Evolutionary conservation across 2,797 vertebrate species (phyloP).

Genomic region (Pygocentrus nattereri): DNA sequence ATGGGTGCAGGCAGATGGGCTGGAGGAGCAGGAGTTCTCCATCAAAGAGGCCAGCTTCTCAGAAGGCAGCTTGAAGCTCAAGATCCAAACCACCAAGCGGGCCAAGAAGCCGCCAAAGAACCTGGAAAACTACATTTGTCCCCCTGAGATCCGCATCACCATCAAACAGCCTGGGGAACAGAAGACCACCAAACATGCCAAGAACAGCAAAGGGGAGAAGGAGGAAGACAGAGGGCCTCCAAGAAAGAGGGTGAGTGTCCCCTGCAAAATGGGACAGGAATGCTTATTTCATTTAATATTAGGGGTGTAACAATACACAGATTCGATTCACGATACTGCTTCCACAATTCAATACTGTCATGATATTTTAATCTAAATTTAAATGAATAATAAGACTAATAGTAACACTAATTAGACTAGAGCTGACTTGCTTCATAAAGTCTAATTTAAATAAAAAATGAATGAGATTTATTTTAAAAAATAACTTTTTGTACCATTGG

Average conservation of each 20-base stretch:
- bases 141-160: conserved; percentile 98
- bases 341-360: background rate
- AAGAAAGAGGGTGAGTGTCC: conserved; percentile 90
- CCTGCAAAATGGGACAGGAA: background rate
- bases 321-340: background rate
- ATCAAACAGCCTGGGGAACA: conserved; percentile 93
- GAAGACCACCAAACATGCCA: conserved; percentile 80
- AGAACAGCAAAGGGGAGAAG: conserved; percentile 79
- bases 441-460: too few species aligned
- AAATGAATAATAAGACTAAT: too few species aligned
- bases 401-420: too few species aligned
- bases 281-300: background rate
- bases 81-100: conserved; percentile 98
- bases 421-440: too few species aligned
- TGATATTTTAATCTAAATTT: too few species aligned
- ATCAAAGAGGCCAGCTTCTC: conserved; percentile 99
- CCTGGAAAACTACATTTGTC: conserved; percentile 99
- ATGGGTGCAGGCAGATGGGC: conserved; percentile 82
- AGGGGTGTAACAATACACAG: background rate
- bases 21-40: conserved; percentile 97
- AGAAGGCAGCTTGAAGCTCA: conserved; percentile 96
- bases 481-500: too few species aligned
- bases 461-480: too few species aligned
- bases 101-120: conserved; percentile 98
- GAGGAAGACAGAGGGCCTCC: conserved; percentile 92